Evolutionary conservation across 2,113 vertebrate genomes (phyloP), one percentile per base, ranked within the genome.

Genomic region (rabbit (Oryctolagus cuniculus)): DNA sequence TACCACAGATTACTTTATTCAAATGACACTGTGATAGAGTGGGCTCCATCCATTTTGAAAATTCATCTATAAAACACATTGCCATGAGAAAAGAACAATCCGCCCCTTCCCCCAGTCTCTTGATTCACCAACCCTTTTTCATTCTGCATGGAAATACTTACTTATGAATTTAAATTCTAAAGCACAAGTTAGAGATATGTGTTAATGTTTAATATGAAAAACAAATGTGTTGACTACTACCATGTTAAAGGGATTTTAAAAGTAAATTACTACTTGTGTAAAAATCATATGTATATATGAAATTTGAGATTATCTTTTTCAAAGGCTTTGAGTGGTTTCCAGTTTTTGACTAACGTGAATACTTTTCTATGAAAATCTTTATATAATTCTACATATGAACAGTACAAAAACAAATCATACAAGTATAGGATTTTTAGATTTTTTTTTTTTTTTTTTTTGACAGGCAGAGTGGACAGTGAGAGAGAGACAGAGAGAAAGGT

Each of bases 141-240:
- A 80, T 77, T 84, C 49, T 89, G 9, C 34, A 15, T 89, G 49
- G 69, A 63, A n/a, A 73, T 16, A 63, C 58, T 91, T 87, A 27
- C 27, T 93, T 93, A 31, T 15, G 86, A 38, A 51, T 93, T 84
- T 93, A 93, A 91, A 55, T 89, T 90, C 49, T 85, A 49, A 91
- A 93, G 34, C 44, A 88, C 49, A 94, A 70, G 9, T 9, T 92
- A 91, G 64, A 79, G n/a, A 29, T 79, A 15, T 22, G 51, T 69
- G 36, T 77, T 77, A 90, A 92, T 84, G 36, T n/a, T 92, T 89
- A 72, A 72, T 89, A 63, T 87, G 78, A 72, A 86, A 87, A 92
- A 49, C 63, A 61, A 77, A 81, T 78, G 53, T 88, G 7, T 75
- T 91, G 25, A 75, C 16, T 44, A 38, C 27, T 61, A 34, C 21